Evolutionary conservation across 92 coral and sea anemone species (phyloP), one percentile per base, ranked within the genome.

Genomic region (Zoanthus sociatus): DNA sequence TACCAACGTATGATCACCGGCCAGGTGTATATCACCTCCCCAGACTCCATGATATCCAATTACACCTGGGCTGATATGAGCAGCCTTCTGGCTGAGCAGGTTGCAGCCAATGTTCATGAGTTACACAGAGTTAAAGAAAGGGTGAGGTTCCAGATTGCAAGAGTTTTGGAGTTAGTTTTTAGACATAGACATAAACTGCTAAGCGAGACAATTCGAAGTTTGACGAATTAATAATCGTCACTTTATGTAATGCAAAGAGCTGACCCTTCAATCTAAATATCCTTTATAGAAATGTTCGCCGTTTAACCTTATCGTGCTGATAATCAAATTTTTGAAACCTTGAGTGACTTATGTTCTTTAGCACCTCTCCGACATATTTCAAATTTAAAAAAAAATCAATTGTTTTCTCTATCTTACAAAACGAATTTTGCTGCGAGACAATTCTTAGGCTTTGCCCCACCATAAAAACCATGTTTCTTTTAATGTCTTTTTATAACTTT

Each of bases 1-100:
- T 97, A 97, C 76, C 99, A 97, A 87, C 98, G 99, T 66, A 91
- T 97, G 94, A 88, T 97, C 71, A 94, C 99, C 2, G 99, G 99
- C 71, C 93, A 93, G 78, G 95, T 93, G 76, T 95, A 92, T 89
- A 86, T 84, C 89, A 92, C 84, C 63, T 91, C 98, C 30, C 93
- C 98, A 58, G 94, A 92, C 88, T 82, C 98, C 54, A 95, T 95
- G 21, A 88, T 92, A 83, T 84, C 93, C 67, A 88, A 88, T 31
- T 97, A 92, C 78, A 89, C 98, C 70, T 97, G 98, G 99, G 90
- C 96, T 6, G 99, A 97, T 71, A 95, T 97, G 99, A 95, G 94
- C 87, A 89, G 94, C 53, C 88, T 97, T 88, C 92, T 97, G 18
- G 90, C 97, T 17, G 99, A 97, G 78, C 99, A 97, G 83, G 82